These are phyloP conservation scores for Dicycla oo DNA, from an alignment of 2,888 invertebrate species.

Conservation along the genomic window DNA sequence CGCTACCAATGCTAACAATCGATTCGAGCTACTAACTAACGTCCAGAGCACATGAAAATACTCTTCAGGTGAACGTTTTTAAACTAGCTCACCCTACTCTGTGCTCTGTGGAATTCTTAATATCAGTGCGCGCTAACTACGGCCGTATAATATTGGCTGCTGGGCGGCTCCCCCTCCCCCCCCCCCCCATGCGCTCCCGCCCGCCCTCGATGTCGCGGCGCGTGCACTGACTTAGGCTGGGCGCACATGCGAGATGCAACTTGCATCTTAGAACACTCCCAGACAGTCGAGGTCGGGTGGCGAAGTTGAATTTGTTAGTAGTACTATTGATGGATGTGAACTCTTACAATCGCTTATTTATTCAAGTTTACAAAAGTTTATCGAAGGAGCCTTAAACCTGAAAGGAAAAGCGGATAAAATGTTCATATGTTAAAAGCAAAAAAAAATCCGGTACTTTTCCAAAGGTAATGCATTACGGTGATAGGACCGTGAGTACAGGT, in stretches of 20 bases:
- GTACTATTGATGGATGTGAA: not conserved
- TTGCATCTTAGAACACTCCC: constrained; percentile 38
- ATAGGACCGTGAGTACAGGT: too few species aligned
- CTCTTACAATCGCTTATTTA: not conserved
- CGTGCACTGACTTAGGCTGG: constrained; percentile 65
- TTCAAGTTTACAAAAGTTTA: not conserved
- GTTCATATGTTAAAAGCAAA: too few species aligned
- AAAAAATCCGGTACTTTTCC: too few species aligned
- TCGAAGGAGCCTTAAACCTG: not conserved
- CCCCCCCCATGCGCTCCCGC: constrained; percentile 45
- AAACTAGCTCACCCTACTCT: constrained; percentile 69
- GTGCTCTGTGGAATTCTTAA: constrained; percentile 87
- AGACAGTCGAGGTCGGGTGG: not conserved
- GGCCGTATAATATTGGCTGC: constrained; percentile 87
- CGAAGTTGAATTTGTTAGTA: not conserved
- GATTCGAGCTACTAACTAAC: not conserved
- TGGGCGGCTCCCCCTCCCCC: constrained; percentile 65
- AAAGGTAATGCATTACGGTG: too few species aligned
- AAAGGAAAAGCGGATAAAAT: not conserved
- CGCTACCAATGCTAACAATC: not conserved
- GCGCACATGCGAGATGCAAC: constrained; percentile 63
- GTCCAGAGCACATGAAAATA: not conserved
- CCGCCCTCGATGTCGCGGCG: constrained; percentile 27
- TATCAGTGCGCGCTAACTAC: constrained; percentile 90
- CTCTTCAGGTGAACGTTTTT: constrained; percentile 30